Base-by-base conservation (phyloP, 2,797 vertebrate species). In the Onychomys leucogaster region DNA sequence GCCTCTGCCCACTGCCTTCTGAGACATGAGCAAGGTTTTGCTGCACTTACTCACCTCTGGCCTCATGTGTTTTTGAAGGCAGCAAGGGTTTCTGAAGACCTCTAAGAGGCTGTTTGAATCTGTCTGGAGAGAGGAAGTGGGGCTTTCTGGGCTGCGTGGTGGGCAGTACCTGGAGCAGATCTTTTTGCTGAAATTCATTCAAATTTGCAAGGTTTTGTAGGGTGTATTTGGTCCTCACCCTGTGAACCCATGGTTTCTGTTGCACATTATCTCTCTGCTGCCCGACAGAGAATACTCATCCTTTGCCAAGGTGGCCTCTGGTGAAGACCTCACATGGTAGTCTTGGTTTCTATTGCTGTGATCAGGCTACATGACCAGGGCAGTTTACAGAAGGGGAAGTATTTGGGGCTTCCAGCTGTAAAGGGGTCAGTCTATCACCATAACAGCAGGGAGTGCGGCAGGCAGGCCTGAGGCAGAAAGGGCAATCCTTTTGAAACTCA, bases 131-230 rank as follows among this genome's bases (percentile, higher is more conserved):
- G 27, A 75, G 46, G 37, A 71, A 41, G 27, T 43, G 8, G 59
- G 73, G n/a, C 17, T 80, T 82, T 55, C 96, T 95, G 83, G 52
- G 27, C 21, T 23, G 37, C 25, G 29, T 83, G 92, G 97, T 89
- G 94, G 97, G 97, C 87, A 67, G 94, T 98, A 67, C 71, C 96
- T 78, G 46, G 93, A 96, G 97, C 97, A 95, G 88, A 73, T 85
- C 97, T 97, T 94, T 81, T 49, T 0, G 93, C 93, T 1, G 13
- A 67, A 41, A 23, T 49, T 23, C 55, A 32, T 41, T 61, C 41
- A 27, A 43, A 80, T 6, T 5, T 16, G 23, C 41, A 13, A 61
- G 61, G 29, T 13, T 67, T 41, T 41, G 41, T 17, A n/a, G 73
- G 95, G 21, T 0, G 0, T 41, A n/a, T 63, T 55, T 88, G 52